Evolutionary conservation across 2,888 invertebrate genomes (phyloP).

Genomic region (Epinotia bilunana): DNA sequence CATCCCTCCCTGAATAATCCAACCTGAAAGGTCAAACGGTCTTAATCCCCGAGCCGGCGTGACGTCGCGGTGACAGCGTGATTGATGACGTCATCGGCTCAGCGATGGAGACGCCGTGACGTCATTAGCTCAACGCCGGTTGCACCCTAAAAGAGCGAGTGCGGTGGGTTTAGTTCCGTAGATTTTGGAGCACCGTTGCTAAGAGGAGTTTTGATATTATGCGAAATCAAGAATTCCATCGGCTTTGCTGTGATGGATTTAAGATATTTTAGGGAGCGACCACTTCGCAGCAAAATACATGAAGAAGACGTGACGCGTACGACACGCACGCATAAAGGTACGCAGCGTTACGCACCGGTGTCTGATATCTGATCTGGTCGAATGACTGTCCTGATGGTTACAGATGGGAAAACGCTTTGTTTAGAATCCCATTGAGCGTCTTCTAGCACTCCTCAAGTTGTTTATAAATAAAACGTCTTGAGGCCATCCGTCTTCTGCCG

Average conservation of each 20-base stretch:
- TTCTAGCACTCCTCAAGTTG: no score
- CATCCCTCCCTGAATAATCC: constrained; percentile 27
- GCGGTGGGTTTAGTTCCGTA: constrained; percentile 14
- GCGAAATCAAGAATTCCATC: no score
- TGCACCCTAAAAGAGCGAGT: background rate
- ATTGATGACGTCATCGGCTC: constrained; percentile 40
- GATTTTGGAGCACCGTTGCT: background rate
- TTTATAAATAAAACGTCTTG: background rate
- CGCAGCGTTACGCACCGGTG: no score
- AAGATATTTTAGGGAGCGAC: background rate
- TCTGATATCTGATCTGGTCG: background rate
- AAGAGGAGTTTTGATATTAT: background rate
- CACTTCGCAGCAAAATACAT: no score
- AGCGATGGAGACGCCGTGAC: constrained; percentile 37
- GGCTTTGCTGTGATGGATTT: background rate
- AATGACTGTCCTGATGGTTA: background rate
- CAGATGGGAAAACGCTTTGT: background rate
- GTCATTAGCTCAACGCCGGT: constrained; percentile 24
- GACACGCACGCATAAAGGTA: no score
- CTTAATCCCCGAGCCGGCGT: constrained; percentile 32
- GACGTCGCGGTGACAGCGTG: constrained; percentile 34
- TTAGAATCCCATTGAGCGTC: no score
- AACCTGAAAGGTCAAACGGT: constrained; percentile 43
- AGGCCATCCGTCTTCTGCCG: background rate
- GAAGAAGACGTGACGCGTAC: no score